Evolutionary conservation across 2,888 invertebrate genomes (phyloP).

Genomic region (Octodonta nipae): DNA sequence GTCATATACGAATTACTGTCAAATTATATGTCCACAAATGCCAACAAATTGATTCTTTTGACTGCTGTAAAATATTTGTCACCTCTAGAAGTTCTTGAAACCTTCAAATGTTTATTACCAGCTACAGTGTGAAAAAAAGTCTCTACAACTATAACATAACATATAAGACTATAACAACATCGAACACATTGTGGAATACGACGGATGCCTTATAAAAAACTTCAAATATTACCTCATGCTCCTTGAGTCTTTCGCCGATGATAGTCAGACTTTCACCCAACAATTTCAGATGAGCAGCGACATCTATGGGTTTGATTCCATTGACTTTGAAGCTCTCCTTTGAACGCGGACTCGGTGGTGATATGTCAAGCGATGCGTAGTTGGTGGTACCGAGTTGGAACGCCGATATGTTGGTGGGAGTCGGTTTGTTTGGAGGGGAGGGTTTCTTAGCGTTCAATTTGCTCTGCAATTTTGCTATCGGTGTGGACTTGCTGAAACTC

Average conservation of each 20-base stretch:
- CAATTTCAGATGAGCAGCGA: constrained; percentile 82
- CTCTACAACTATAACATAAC: no score
- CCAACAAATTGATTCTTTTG: no score
- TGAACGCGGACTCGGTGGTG: constrained; percentile 31
- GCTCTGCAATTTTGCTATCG: constrained; percentile 12
- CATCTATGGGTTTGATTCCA: constrained; percentile 72
- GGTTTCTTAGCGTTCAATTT: constrained; percentile 6
- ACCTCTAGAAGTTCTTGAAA: no score
- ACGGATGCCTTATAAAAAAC: no score
- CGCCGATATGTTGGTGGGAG: constrained; percentile 17
- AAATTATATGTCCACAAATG: no score
- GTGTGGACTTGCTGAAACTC: constrained; percentile 9
- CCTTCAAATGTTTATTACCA: background rate
- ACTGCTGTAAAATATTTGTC: no score
- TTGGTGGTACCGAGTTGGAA: constrained; percentile 18
- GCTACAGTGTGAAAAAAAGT: no score
- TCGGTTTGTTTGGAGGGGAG: constrained; percentile 13
- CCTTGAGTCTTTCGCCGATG: constrained; percentile 83
- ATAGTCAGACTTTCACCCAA: constrained; percentile 87
- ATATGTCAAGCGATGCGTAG: constrained; percentile 24
- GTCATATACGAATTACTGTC: no score
- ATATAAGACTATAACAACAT: no score
- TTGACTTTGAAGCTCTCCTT: constrained; percentile 45
- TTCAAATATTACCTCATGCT: constrained; percentile 59
- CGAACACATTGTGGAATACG: no score